Evolutionary conservation across 64 coral and sea anemone genomes (phyloP), one percentile per base, ranked within the genome.

Genomic region (Platygyra sinensis): DNA sequence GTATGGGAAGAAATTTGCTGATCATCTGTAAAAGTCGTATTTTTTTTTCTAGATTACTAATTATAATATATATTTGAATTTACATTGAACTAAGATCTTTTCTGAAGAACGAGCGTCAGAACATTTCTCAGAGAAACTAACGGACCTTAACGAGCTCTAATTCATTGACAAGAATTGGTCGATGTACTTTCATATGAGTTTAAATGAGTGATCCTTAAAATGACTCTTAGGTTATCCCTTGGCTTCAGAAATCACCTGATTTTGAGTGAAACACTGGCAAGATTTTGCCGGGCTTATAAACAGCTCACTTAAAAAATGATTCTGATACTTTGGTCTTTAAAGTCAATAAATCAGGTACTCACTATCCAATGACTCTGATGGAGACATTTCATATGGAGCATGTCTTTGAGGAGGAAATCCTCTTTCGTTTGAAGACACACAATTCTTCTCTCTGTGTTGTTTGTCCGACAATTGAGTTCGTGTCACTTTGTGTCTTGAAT

Each of bases 1-100:
- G 62, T 50, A 19, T 36, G 62, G 13, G 81, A 20, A 71, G 62
- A 85, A 39, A 51, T 50, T 85, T 85, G 62, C 50, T 69, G 62
- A 28, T 71, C 81, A 85, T 85, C 81, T 85, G 63, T 22, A 85
- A 85, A 85, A 85, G 33, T 69, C 62, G 50, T 63, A 31, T 14
- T 38, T 71, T 63, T 69, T 51, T 83, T 10, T n/a, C 62, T 69
- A 72, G 8, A 85, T 62, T 51, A 13, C 50, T 27, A 15, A 25
- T 11, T 69, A 11, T 27, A 25, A 24, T 10, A 69, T 24, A 7
- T n/a, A 27, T 11, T 27, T 11, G 65, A 24, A 24, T 27, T 11
- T 28, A 69, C 20, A 6, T n/a, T 67, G 52, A 67, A 67, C 64
- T 25, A 24, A 69, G 10, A 69, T 27, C 10, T 6, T 24, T 27